Conservation (phyloP, 2,797 vertebrate species). For the Xenentodon cancila region DNA sequence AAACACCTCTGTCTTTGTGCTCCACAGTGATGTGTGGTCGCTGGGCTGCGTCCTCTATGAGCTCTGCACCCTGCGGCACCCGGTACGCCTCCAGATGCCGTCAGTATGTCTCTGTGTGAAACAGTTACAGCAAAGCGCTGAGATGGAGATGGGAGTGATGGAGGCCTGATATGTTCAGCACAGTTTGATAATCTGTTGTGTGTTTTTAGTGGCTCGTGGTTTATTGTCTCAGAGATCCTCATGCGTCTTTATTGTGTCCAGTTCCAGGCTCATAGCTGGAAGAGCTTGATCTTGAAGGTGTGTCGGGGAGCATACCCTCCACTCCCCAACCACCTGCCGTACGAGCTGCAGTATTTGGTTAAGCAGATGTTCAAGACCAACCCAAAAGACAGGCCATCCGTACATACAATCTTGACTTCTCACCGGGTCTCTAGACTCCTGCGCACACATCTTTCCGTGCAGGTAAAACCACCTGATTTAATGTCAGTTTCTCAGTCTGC, state of each 20-base stretch:
- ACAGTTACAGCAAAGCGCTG: neutral
- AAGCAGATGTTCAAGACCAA: constrained; percentile 94
- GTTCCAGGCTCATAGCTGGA: constrained; percentile 96
- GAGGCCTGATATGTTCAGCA: constrained; percentile 21
- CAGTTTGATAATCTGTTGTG: constrained; percentile 24
- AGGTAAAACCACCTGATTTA: constrained; percentile 76
- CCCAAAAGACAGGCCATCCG: constrained; percentile 88
- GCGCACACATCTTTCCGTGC: constrained; percentile 71
- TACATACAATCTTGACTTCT: constrained; percentile 88
- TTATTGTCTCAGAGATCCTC: constrained; percentile 23
- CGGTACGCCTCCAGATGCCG: constrained; percentile 75
- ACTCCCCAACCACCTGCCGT: constrained; percentile 87
- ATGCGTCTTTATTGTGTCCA: constrained; percentile 61
- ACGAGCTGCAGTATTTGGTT: constrained; percentile 88
- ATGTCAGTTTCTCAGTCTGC: neutral
- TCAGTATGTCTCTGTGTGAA: constrained; percentile 17
- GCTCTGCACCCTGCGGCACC: constrained; percentile 91
- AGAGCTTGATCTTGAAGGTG: constrained; percentile 93
- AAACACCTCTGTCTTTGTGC: constrained; percentile 37
- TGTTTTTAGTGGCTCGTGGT: constrained; percentile 30
- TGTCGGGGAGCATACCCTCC: constrained; percentile 88
- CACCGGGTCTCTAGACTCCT: constrained; percentile 79
- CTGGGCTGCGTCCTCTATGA: constrained; percentile 94
- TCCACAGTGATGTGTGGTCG: constrained; percentile 94
- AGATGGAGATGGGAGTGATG: constrained; percentile 5